Conservation (phyloP, 2,797 vertebrate species). For the Tragopan temminckii region DNA sequence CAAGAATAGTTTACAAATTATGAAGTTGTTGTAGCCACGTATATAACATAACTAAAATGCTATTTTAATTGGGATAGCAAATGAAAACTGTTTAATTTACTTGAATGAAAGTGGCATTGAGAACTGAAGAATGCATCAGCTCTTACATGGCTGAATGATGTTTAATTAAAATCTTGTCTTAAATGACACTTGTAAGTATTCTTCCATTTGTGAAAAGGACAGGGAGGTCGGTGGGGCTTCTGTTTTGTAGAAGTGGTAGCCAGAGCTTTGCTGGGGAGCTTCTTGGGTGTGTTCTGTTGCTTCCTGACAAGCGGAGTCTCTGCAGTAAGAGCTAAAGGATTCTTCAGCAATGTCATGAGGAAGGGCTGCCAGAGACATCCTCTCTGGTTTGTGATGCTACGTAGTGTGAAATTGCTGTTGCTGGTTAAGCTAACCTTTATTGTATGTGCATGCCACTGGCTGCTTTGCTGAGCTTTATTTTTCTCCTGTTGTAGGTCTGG, state of each 20-base stretch:
- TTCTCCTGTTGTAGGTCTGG: conserved; percentile 75
- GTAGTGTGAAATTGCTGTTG: neutral
- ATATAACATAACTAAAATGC: neutral
- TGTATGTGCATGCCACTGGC: conserved; percentile 32
- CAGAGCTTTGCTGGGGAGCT: conserved; percentile 56
- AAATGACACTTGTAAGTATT: neutral
- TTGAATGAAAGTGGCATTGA: neutral
- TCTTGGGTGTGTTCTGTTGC: neutral
- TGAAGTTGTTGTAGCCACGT: neutral
- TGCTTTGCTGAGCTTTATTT: conserved; percentile 74
- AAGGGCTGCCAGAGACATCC: neutral
- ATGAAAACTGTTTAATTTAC: neutral
- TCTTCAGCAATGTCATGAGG: neutral
- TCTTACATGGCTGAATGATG: neutral
- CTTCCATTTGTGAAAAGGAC: neutral
- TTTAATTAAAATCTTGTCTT: neutral
- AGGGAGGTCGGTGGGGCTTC: neutral
- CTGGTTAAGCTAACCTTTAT: neutral
- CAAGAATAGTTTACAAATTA: neutral
- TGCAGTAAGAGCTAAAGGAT: neutral
- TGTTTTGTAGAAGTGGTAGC: neutral
- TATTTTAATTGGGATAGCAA: neutral
- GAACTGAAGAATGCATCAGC: neutral
- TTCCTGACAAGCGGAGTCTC: neutral
- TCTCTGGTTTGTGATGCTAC: neutral